Evolutionary conservation across 2,888 invertebrate species (phyloP).

Genomic region (Cataglyphis livida): DNA sequence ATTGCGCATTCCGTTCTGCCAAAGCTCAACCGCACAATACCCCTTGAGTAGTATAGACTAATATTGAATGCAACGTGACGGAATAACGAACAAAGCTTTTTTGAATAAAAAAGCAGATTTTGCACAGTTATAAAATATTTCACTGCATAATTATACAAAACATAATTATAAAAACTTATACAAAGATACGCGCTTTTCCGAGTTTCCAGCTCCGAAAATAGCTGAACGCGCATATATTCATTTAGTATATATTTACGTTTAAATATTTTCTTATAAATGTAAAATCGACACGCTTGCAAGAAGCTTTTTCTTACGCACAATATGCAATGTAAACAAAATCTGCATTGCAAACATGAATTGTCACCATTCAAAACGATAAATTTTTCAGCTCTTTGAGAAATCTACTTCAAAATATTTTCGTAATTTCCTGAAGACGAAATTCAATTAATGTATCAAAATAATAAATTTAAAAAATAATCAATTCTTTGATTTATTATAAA

Average conservation of each 20-base stretch:
- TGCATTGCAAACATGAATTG: constrained; percentile 18
- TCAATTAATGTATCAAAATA: neutral
- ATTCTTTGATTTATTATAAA: neutral
- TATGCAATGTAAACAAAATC: constrained; percentile 29
- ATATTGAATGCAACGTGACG: constrained; percentile 36
- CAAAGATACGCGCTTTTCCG: neutral
- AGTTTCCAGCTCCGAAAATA: neutral
- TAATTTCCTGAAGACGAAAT: neutral
- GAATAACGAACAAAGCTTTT: constrained; percentile 42
- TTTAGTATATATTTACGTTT: constrained; percentile 27
- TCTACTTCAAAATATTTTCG: neutral
- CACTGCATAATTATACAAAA: neutral
- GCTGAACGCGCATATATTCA: neutral
- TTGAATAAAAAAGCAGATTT: constrained; percentile 16
- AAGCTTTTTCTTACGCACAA: neutral
- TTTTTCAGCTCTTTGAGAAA: neutral
- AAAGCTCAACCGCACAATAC: constrained; percentile 29
- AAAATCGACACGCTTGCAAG: neutral
- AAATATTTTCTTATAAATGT: constrained; percentile 36
- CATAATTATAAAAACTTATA: neutral
- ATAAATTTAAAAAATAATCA: neutral
- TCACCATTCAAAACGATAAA: neutral
- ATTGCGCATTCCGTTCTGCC: constrained; percentile 43
- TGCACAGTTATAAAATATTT: constrained; percentile 19
- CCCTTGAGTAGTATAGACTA: constrained; percentile 33